These are phyloP conservation scores for Acleris emargana DNA, from an alignment of 2,888 invertebrate genomes.

Conservation along the genomic window DNA sequence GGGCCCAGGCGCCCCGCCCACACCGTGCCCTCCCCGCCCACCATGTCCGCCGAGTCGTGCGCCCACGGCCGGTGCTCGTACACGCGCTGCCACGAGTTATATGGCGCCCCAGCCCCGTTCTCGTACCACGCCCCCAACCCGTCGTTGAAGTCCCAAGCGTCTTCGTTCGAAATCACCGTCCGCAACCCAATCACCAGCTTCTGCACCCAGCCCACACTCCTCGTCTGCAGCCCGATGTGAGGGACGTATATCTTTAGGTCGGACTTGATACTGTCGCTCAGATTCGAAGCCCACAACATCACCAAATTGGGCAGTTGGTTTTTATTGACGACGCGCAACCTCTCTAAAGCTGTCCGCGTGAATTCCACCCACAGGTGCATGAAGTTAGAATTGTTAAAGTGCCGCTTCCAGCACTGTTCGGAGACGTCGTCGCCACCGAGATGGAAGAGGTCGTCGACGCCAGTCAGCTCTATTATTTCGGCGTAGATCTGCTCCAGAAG, in stretches of 20 bases:
- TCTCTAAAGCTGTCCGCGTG: slow-evolving; percentile 83
- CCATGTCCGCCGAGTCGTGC: slow-evolving; percentile 62
- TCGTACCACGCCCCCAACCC: slow-evolving; percentile 92
- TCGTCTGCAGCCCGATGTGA: slow-evolving; percentile 76
- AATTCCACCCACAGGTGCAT: slow-evolving; percentile 89
- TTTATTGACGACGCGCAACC: slow-evolving; percentile 81
- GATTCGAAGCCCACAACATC: slow-evolving; percentile 60
- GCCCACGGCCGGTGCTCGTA: slow-evolving; percentile 90
- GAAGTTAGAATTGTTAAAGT: slow-evolving; percentile 85
- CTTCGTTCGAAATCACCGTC: slow-evolving; percentile 91
- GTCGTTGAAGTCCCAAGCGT: slow-evolving; percentile 93
- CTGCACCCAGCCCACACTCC: slow-evolving; percentile 86
- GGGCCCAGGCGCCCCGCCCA: slow-evolving; percentile 91
- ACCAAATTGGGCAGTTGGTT: slow-evolving; percentile 57
- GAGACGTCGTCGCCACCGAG: slow-evolving; percentile 91
- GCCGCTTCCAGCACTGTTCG: slow-evolving; percentile 87
- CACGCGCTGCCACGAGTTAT: slow-evolving; percentile 92
- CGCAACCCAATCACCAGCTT: slow-evolving; percentile 82
- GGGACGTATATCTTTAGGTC: slow-evolving; percentile 55
- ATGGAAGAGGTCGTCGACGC: slow-evolving; percentile 90
- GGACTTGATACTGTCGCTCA: slow-evolving; percentile 55
- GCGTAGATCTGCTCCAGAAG: slow-evolving; percentile 88
- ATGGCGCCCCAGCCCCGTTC: slow-evolving; percentile 90
- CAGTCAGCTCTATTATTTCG: slow-evolving; percentile 89
- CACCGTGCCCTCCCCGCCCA: slow-evolving; percentile 91